Base-by-base conservation (phyloP, 2,888 invertebrate species). In the Malachius bipustulatus region DNA sequence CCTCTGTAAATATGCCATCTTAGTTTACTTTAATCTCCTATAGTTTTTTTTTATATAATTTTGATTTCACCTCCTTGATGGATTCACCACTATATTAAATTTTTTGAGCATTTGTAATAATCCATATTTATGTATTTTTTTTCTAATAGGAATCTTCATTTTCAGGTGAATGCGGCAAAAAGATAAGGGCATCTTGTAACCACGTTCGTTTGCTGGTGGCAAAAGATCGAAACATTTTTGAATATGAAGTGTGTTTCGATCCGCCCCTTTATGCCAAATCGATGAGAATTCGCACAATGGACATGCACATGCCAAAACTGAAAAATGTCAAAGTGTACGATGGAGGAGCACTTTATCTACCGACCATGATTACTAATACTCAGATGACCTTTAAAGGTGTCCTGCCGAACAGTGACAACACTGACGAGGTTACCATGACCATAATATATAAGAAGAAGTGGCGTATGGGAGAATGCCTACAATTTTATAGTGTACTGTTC, bases 401-500 rank as follows among this genome's bases (percentile, higher is more conserved):
- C 1, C 70, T 73, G 49, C 70, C 73, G 0, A 73, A 75, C 45
- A 71, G 73, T 39, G 60, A 62, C 2, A 71, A 73, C 39, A 54
- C 67, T 6, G 60, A 62, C 2, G 58, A 65, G 41, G 66, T 77
- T 0, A 54, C 54, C 2, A 56, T 76, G 26, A 61, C 50, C 12
- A 61, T 82, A 12, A 61, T 66, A 36, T 78, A 69, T 47, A 73
- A 78, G 28, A 67, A 71, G 26, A 65, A 70, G 14, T 74, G 74
- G 29, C 60, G 63, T 0, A 54, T 77, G 1, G 66, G 69, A 10
- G 79, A 84, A 41, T 79, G 80, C 61, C 63, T 81, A 1, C 77
- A 80, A 42, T 67, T 89, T n/a, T 88, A 84, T 55, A 90, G 89
- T 52, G 69, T 82, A 12, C 60, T 89, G 4, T 78, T 90, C 51